Base-by-base conservation (phyloP, 2,888 invertebrate species). In the Sesia bembeciformis region DNA sequence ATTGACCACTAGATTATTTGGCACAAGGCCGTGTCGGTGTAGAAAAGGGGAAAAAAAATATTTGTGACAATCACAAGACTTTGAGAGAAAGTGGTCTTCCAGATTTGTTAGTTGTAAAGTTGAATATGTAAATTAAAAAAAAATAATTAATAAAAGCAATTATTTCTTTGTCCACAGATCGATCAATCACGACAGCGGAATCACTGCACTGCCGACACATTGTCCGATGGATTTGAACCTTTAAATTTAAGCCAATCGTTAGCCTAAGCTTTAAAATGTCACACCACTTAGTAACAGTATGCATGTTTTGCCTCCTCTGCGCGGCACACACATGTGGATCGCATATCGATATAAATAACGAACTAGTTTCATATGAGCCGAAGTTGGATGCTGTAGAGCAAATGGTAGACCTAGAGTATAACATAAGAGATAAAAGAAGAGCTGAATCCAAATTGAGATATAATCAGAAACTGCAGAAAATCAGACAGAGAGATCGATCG, bases 231-330 rank as follows among this genome's bases (percentile, higher is more conserved):
- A 54, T 40, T 39, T 39, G 50, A 54, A 51, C 40, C 53, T 55
- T 3, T 7, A 53, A 54, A 40, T 52, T 54, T 56, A 58, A 62
- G 54, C 53, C 53, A 40, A 56, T 43, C 53, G 55, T 54, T 66
- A 68, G 66, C 23, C 46, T 68, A 67, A 71, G 66, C 55, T 39
- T 39, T 55, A 78, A 70, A 60, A 89, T 89, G 89, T 81, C 88
- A 5, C 86, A 80, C 54, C 85, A 93, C 70, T 88, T 96, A 56
- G 93, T 95, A 65, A 93, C 94, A 7, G 95, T 95, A n/a, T 95
- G 95, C 73, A 93, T 96, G 81, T 94, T 96, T 66, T 96, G 96
- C 71, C 90, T 96, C 52, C 84, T 96, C 0, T 95, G 95, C 70
- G 94, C 95, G 3, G 93, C 95, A 6, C 95, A 95, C 69, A 93